A percentile compares a stretch with the other conserved stretches of the same genome.
Evolutionary conservation across 2,888 invertebrate species (phyloP).

Genomic region (Eucera pruinosa): DNA sequence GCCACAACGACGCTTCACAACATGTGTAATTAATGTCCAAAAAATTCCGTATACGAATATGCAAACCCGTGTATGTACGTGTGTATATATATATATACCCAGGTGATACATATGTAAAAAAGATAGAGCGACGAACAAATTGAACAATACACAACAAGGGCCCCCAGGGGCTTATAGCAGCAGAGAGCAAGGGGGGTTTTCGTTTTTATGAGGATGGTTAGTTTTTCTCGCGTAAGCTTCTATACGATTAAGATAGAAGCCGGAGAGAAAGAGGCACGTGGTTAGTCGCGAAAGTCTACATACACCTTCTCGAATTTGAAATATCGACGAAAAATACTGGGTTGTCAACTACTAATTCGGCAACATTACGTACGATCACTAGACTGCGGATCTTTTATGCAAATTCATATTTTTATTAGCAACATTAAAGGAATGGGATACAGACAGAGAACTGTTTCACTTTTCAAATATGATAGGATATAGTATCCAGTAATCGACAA

Average conservation of each 20-base stretch:
- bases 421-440: too few species aligned
- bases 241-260: conserved; percentile 24
- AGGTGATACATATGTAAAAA: conserved; percentile 60
- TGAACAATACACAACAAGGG: conserved; percentile 83
- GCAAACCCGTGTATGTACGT: conserved; percentile 41
- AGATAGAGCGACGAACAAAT: conserved; percentile 74
- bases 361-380: too few species aligned
- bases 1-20: conserved; percentile 72
- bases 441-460: too few species aligned
- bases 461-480: too few species aligned
- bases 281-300: too few species aligned
- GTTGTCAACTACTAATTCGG: too few species aligned
- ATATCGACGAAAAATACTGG: too few species aligned
- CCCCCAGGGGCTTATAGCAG: conserved; percentile 75
- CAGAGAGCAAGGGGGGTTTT: conserved; percentile 60
- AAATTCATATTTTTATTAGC: too few species aligned
- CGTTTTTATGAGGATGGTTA: conserved; percentile 59
- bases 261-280: background rate
- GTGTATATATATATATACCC: conserved; percentile 48
- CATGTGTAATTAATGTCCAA: conserved; percentile 39
- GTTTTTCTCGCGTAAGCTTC: conserved; percentile 59
- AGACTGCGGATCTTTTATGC: too few species aligned
- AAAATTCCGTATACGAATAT: conserved; percentile 29
- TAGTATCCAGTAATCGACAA: too few species aligned
- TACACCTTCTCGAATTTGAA: too few species aligned